Base-by-base conservation (phyloP, 2,888 invertebrate genomes). In the Seira musarum region DNA sequence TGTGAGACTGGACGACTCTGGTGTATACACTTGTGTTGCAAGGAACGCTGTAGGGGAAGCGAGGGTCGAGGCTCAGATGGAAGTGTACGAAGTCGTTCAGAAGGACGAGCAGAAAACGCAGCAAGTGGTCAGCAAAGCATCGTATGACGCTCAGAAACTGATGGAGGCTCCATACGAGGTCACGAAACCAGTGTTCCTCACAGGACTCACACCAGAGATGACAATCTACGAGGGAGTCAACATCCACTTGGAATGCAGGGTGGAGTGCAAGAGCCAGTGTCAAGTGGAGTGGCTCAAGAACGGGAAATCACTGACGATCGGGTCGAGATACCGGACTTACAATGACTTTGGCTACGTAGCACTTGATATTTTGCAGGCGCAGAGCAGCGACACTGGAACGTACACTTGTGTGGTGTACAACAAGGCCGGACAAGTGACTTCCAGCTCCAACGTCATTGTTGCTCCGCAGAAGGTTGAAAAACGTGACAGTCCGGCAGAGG, bases 331-430 rank as follows among this genome's bases (percentile, higher is more conserved):
- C 91, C 93, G 94, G 88, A 97, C 97, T 24, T 96, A 97, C 88
- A 95, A 97, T 88, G 99, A 99, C 88, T 99, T 99, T 89, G 99
- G 99, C 19, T 98, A 96, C 89, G 97, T 99, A 72, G 97, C 98
- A 49, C 90, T 99, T 86, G 99, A 99, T 88, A 97, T 99, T 81
- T 93, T 97, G 83, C 96, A 97, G 88, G 94, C 96, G 21, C 96
- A 95, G 74, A 94, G 96, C n/a, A 92, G 95, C 80, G 99, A 99
- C 90, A 94, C 96, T 49, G 98, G 98, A 70, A 96, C 96, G 90
- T 99, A 99, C 88, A 98, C 96, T 0, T 96, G 94, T 61, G 91
- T 96, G 83, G 98, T 98, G 30, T 95, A 95, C 0, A 99, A 99
- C 88, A 96, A 96, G 87, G 91, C 97, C 57, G 99, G 99, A 46